Evolutionary conservation across 2,797 vertebrate genomes (phyloP).

Genomic region (Falco naumanni): DNA sequence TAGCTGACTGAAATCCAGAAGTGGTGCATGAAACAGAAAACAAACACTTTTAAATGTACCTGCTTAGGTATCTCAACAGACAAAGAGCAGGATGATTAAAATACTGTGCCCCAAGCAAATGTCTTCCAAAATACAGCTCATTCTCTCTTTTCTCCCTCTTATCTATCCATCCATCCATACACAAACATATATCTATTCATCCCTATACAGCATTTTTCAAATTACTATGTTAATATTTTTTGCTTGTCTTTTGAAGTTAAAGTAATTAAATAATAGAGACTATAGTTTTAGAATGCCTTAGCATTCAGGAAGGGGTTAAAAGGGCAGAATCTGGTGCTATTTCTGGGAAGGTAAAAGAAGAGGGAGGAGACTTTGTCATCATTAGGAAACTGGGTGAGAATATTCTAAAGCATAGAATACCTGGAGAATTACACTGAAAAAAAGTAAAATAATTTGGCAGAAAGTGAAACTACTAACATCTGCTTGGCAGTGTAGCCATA

Average conservation of each 20-base stretch:
- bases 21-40: conserved; percentile 22
- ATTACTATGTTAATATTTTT: background rate
- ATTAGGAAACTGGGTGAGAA: background rate
- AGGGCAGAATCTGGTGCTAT: background rate
- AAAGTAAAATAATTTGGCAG: background rate
- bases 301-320: background rate
- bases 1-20: conserved; percentile 47
- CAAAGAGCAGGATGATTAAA: background rate
- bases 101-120: background rate
- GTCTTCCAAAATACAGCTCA: background rate
- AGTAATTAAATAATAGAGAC: background rate
- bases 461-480: background rate
- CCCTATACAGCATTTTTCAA: background rate
- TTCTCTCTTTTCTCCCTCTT: background rate
- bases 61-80: conserved; percentile 8
- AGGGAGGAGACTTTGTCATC: background rate
- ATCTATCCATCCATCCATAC: background rate
- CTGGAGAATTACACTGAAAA: background rate
- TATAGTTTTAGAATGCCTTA: background rate
- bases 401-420: background rate
- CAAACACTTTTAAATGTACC: conserved; percentile 31
- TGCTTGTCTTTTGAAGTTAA: background rate
- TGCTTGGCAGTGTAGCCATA: background rate
- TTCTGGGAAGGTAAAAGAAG: background rate
- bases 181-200: background rate